A percentile compares a stretch with the other conserved stretches of the same genome.
These are phyloP conservation scores for Micromesistius poutassou DNA, from an alignment of 2,797 vertebrate genomes.

Conservation along the genomic window DNA sequence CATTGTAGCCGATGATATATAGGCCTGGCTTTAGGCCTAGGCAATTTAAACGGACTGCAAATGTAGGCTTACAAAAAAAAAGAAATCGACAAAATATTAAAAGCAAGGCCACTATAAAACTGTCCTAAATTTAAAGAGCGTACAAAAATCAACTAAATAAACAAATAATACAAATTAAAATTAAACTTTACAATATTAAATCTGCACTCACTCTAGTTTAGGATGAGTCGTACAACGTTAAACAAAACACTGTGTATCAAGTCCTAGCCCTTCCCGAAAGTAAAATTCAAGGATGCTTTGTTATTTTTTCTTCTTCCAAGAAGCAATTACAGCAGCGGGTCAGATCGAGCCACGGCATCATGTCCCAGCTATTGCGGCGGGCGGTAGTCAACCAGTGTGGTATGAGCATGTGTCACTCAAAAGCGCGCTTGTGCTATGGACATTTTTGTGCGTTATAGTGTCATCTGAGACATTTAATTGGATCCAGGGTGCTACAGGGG, in stretches of 20 bases:
- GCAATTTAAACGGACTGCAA: too few relatives aligned
- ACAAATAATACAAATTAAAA: too few relatives aligned
- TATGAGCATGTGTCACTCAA: constrained; percentile 79
- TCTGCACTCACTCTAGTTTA: too few relatives aligned
- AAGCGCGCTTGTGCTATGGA: constrained; percentile 77
- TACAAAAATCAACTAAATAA: too few relatives aligned
- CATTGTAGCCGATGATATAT: neutral
- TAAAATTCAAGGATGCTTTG: constrained; percentile 25
- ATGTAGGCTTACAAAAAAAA: too few relatives aligned
- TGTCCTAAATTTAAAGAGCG: too few relatives aligned
- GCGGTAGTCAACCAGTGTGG: constrained; percentile 54
- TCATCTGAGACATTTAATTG: constrained; percentile 94
- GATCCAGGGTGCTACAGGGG: constrained; percentile 79
- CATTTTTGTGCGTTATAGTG: constrained; percentile 93
- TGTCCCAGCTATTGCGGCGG: constrained; percentile 69
- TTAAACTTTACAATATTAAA: too few relatives aligned
- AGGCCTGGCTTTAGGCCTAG: neutral
- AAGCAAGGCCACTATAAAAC: too few relatives aligned
- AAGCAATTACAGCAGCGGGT: constrained; percentile 47
- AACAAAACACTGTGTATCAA: neutral
- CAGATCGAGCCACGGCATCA: constrained; percentile 71
- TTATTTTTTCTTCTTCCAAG: constrained; percentile 17
- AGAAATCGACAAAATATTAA: too few relatives aligned
- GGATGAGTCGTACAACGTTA: neutral
- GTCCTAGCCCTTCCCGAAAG: neutral